A percentile compares a stretch with the other conserved stretches of the same genome.
phyloP scores from a whole-genome alignment of 2,888 invertebrate genomes.

The Meganola albula region DNA sequence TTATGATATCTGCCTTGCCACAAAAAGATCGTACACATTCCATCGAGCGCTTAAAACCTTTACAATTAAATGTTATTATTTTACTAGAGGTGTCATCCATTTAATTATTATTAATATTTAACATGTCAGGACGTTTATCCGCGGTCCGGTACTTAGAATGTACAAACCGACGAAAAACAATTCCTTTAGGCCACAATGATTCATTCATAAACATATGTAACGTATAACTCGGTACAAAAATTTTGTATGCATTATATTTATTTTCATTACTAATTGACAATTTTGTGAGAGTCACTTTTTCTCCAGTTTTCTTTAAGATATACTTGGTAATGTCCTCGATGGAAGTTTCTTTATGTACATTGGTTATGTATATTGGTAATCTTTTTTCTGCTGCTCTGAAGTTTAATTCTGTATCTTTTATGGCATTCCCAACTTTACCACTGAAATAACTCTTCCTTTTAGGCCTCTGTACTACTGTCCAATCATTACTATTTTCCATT shows the following conservation, averaged over 20 bases:
- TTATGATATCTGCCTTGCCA: conserved; percentile 1
- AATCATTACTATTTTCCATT: too few relatives aligned
- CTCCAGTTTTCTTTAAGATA: neutral
- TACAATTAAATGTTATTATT: conserved; percentile 8
- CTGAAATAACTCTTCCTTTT: neutral
- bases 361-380: conserved; percentile 2
- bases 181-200: neutral
- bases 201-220: conserved; percentile 2
- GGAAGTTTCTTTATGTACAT: neutral
- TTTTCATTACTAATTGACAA: conserved; percentile 1
- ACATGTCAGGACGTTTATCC: neutral
- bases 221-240: conserved; percentile 2
- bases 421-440: neutral
- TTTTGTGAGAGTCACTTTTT: conserved; percentile 1
- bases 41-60: neutral
- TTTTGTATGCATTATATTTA: conserved; percentile 3
- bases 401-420: neutral
- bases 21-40: conserved; percentile 2
- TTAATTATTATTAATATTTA: neutral
- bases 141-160: neutral
- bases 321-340: conserved; percentile 1
- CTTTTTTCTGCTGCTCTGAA: conserved; percentile 2
- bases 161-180: conserved; percentile 1
- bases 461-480: neutral
- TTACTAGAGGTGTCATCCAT: neutral